Base-by-base conservation (phyloP, 2,888 invertebrate species). In the Drosophila neutralis region DNA sequence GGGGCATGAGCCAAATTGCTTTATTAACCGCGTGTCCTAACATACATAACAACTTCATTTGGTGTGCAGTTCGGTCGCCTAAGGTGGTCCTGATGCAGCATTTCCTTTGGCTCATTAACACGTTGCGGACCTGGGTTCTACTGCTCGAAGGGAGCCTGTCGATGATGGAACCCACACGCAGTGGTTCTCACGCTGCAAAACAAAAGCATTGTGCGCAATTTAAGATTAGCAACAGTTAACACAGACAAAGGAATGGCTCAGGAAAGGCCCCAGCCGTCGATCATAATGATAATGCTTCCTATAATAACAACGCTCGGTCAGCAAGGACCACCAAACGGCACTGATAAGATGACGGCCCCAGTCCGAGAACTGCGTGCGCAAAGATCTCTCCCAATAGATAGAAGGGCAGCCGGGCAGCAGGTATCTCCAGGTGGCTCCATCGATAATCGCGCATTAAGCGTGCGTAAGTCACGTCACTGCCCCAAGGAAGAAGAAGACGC, bases 71-170 rank as follows among this genome's bases (percentile, higher is more conserved):
- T 40, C 31, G 49, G 18, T 21, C 71, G 77, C 76, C 63, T 73
- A 58, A 71, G 89, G 89, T 89, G 87, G 89, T 90, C 82, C 72
- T 59, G 42, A 51, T 65, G 63, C 74, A 63, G 76, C 82, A 88
- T 90, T 88, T 90, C 90, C 87, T 84, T 88, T 79, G 89, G 90
- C 89, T 91, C 89, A 89, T 89, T 89, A 90, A 90, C 89, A 91
- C 89, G 85, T 82, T 70, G 57, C 53, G 66, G 27, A 45, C 33
- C 54, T 42, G n/a, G 42, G 38, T 3, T 29, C 13, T 45, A 31
- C 54, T 54, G 6, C 36, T 35, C 35, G n/a, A 27, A 13, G 33
- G 27, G 35, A 15, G 18, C 21, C 60, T 69, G 69, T 60, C 77
- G 66, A 27, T 54, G 68, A 75, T 62, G 74, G 87, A 89, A 90